Evolutionary conservation across 2,888 invertebrate genomes (phyloP), one percentile per base, ranked within the genome.

Genomic region (Chirona hameri): DNA sequence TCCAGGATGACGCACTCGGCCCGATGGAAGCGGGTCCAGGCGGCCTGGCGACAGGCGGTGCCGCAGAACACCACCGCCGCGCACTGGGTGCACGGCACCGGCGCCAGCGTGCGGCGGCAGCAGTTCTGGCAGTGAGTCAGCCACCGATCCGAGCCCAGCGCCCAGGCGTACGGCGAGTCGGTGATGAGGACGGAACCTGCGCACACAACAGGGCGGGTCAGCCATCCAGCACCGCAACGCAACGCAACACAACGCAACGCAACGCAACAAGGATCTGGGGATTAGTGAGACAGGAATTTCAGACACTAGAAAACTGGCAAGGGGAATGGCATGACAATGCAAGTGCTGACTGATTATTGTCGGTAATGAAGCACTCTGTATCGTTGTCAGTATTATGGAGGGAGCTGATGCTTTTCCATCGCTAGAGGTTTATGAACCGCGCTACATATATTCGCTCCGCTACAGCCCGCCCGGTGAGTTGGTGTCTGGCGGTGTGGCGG

Each of bases 101-200:
- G 85, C 2, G 85, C 85, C 76, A 83, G 81, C 39, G 84, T 52
- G 55, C 86, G 84, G 27, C 79, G 81, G 82, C 85, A 85, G 84
- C 86, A 86, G 81, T 85, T 85, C 83, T 84, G 85, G 82, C 86
- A 86, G 79, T 86, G 86, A 27, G 80, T 82, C 82, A 85, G 84
- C 84, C 85, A 85, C 60, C 83, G 83, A 82, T 85, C 85, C 24
- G 86, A 85, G 55, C 84, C 83, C 27, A 86, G 84, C 60, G 84
- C 85, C 14, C 86, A 85, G 55, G 86, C 85, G 82, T 84, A 87
- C 15, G 86, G 86, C 81, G 85, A 84, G 82, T 87, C 86, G 48
- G 86, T 85, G 21, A 86, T 84, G 83, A 86, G 84, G 60, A 86
- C 85, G 84, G 86, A 86, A 79, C 86, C 84, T 84, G 83, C 69